A percentile compares a stretch with the other conserved stretches of the same genome.
phyloP scores from a whole-genome alignment of 2,797 vertebrate species.

The Syndactyla subalaris region DNA sequence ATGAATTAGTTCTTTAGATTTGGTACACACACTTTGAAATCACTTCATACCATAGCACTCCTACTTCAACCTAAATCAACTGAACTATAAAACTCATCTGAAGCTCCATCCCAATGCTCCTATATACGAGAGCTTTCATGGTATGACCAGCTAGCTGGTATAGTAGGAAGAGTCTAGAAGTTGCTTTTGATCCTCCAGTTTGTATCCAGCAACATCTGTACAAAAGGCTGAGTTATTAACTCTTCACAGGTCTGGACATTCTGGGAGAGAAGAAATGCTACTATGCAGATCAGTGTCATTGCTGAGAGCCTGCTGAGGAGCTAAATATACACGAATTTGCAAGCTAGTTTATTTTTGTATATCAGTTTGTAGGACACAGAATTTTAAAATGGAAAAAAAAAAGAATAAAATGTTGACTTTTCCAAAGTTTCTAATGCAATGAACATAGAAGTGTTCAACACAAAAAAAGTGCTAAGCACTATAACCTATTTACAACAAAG shows the following conservation, averaged over 20 bases:
- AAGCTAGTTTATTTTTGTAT: background rate
- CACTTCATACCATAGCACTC: background rate
- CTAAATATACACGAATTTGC: background rate
- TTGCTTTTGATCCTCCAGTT: background rate
- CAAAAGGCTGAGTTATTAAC: background rate
- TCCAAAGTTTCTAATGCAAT: background rate
- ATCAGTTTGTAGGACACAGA: background rate
- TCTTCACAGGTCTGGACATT: background rate
- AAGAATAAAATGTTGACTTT: background rate
- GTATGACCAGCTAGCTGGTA: background rate
- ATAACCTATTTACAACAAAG: background rate
- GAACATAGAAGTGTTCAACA: background rate
- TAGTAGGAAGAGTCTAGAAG: background rate
- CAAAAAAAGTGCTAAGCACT: background rate
- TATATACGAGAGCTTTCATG: background rate
- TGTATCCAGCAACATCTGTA: background rate
- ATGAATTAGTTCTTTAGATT: background rate
- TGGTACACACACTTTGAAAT: background rate
- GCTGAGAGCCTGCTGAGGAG: background rate
- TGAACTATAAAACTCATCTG: background rate
- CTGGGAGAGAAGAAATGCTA: background rate
- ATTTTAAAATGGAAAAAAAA: background rate
- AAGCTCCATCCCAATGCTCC: background rate
- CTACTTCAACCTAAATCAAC: background rate
- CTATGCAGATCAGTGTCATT: background rate